Percentiles rank a stretch among this genome's conserved stretches.
phyloP scores from a whole-genome alignment of 2,113 vertebrate species.

The Corvus hawaiiensis region DNA sequence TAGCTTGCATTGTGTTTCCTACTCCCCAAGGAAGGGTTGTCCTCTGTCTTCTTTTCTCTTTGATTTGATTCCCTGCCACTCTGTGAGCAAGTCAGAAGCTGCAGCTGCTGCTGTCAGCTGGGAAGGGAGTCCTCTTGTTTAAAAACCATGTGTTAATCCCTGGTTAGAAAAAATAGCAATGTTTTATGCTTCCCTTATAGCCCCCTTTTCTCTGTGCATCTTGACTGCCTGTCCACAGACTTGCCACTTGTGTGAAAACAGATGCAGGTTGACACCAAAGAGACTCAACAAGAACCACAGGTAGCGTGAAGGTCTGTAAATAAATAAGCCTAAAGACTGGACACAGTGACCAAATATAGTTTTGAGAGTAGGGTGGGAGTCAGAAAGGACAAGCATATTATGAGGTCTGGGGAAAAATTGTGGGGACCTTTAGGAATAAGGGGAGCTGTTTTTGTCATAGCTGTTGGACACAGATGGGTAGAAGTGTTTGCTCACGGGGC shows the following conservation, averaged over 20 bases:
- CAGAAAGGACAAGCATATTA: not conserved
- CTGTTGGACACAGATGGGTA: not conserved
- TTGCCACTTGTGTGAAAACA: not conserved
- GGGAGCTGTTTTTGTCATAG: not conserved
- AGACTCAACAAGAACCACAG: not conserved
- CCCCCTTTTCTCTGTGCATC: not conserved
- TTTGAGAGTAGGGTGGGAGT: not conserved
- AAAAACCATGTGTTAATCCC: conserved; percentile 67
- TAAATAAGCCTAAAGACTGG: not conserved
- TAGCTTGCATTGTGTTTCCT: conserved; percentile 74
- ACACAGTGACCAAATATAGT: not conserved
- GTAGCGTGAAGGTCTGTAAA: not conserved
- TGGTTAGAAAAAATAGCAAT: not conserved
- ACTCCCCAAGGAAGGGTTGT: conserved; percentile 74
- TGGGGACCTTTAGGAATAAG: not conserved
- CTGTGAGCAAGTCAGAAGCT: conserved; percentile 66
- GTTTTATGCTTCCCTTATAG: not conserved
- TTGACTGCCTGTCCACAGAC: not conserved
- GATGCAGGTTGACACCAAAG: not conserved
- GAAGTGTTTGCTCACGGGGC: not conserved
- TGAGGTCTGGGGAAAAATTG: not conserved
- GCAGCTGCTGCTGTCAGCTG: conserved; percentile 78
- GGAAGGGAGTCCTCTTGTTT: conserved; percentile 68
- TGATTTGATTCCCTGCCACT: conserved; percentile 80
- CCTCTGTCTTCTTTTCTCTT: conserved; percentile 74